A percentile compares a stretch with the other conserved stretches of the same genome.
phyloP scores from a whole-genome alignment of 2,113 vertebrate species.

The Myanophis thanlyinensis region DNA sequence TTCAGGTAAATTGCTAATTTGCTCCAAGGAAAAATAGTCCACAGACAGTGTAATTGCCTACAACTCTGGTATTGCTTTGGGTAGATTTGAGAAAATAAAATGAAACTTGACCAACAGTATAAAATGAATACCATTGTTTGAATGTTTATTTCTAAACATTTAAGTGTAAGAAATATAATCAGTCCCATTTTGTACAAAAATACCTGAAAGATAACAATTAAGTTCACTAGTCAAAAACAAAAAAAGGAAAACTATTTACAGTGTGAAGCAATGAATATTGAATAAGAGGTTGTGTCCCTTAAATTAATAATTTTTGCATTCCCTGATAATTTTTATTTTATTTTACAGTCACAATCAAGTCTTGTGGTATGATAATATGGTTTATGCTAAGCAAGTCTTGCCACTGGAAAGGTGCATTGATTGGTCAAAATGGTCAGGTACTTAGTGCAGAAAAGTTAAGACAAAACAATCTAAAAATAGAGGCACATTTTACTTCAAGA shows the following conservation, averaged over 20 bases:
- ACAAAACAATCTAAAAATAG: conserved; percentile 77
- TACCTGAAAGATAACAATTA: conserved; percentile 98
- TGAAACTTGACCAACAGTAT: conserved; percentile 34
- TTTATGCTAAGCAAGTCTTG: conserved; percentile 70
- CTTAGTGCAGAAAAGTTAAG: conserved; percentile 76
- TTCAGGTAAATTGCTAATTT: background rate
- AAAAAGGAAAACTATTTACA: conserved; percentile 79
- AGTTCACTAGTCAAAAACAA: conserved; percentile 82
- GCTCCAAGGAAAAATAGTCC: background rate
- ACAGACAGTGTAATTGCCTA: background rate
- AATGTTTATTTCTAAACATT: conserved; percentile 90
- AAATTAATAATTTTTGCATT: conserved; percentile 82
- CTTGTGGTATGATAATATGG: conserved; percentile 75
- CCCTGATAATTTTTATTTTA: conserved; percentile 81
- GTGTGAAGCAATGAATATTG: conserved; percentile 86
- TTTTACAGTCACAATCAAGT: conserved; percentile 72
- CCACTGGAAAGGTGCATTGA: conserved; percentile 65
- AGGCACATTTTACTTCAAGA: conserved; percentile 81
- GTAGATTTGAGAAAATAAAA: conserved; percentile 40
- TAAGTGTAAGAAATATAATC: conserved; percentile 94
- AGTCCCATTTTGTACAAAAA: conserved; percentile 98
- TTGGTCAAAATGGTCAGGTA: conserved; percentile 72
- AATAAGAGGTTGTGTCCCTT: conserved; percentile 80
- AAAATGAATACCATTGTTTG: conserved; percentile 87
- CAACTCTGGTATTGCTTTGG: background rate